Evolutionary conservation across 1,140 invertebrate genomes (phyloP).

Genomic region (Laodelphax striatellus): DNA sequence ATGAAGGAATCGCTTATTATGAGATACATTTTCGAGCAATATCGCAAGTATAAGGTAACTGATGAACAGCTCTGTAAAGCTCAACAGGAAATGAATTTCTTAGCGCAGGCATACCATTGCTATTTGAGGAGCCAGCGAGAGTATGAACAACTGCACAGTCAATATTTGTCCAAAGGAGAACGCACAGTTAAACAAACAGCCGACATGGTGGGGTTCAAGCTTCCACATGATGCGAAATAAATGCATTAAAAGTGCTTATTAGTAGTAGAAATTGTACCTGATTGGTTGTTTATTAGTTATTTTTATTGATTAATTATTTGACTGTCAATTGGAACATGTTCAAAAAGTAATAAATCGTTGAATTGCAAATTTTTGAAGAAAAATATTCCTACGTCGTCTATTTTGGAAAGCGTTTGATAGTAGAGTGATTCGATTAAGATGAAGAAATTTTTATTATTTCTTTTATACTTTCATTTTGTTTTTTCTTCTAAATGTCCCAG

Average conservation of each 20-base stretch:
- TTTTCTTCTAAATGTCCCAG: conserved; percentile 13
- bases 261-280: conserved; percentile 1
- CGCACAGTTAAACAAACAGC: conserved; percentile 62
- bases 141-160: conserved; percentile 52
- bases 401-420: too few species aligned
- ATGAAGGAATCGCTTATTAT: conserved; percentile 44
- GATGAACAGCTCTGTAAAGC: conserved; percentile 70
- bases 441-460: too few species aligned
- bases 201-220: conserved; percentile 68
- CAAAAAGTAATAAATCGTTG: neutral
- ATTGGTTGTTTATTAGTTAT: neutral
- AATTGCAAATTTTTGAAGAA: too few species aligned
- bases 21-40: conserved; percentile 57
- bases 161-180: conserved; percentile 66
- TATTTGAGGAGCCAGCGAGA: conserved; percentile 55
- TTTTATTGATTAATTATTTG: neutral
- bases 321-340: neutral
- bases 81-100: conserved; percentile 55
- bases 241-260: neutral
- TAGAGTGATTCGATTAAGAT: too few species aligned
- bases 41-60: conserved; percentile 57
- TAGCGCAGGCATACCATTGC: conserved; percentile 59
- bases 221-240: conserved; percentile 67
- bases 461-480: too few species aligned
- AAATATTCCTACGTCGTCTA: too few species aligned